Evolutionary conservation across 2,888 invertebrate genomes (phyloP).

Genomic region (Hanleya hanleyi): DNA sequence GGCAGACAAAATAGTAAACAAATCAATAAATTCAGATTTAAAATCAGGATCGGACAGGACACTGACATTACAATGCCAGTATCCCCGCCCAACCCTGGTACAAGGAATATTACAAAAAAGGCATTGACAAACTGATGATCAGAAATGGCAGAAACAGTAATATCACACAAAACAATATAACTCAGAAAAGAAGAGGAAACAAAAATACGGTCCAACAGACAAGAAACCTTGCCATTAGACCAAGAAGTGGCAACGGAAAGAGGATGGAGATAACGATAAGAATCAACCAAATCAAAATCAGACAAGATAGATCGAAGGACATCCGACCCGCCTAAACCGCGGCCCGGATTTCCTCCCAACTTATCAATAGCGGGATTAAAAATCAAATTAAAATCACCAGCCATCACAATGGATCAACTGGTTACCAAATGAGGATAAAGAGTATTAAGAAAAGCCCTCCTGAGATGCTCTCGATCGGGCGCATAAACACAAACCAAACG

Average conservation of each 20-base stretch:
- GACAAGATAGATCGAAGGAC: background rate
- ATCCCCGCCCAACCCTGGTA: background rate
- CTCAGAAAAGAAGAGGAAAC: background rate
- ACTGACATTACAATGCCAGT: background rate
- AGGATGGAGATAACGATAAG: background rate
- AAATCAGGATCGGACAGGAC: background rate
- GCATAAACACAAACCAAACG: background rate
- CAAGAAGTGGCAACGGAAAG: background rate
- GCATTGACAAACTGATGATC: background rate
- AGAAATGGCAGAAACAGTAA: background rate
- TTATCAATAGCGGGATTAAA: background rate
- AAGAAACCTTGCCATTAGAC: background rate
- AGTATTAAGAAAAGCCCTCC: background rate
- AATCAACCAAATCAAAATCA: background rate
- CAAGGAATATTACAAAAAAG: background rate
- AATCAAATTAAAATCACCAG: background rate
- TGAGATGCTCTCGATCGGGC: background rate
- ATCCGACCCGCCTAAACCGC: background rate
- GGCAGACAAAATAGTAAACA: background rate
- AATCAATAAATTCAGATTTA: background rate
- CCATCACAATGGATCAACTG: background rate
- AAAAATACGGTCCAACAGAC: background rate
- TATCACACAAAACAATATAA: background rate
- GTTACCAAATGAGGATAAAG: background rate
- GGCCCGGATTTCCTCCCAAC: background rate